phyloP scores from a whole-genome alignment of 2,888 invertebrate species.

The Lithophane ornitopus region DNA sequence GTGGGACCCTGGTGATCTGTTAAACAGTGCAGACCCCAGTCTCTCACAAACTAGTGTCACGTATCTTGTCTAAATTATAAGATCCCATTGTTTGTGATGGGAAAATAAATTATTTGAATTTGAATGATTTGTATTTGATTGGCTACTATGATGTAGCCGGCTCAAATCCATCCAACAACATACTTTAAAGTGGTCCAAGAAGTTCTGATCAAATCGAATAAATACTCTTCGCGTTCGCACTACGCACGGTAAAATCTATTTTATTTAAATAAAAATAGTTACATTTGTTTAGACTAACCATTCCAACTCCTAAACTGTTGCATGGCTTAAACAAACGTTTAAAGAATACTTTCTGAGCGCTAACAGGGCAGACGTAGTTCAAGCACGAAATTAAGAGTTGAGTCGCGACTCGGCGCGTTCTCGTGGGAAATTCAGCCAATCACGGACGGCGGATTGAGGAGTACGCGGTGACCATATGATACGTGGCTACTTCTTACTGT shows the following conservation, averaged over 20 bases:
- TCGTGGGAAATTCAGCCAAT: constrained; percentile 88
- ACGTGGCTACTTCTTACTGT: constrained; percentile 63
- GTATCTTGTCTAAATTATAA: too few species aligned
- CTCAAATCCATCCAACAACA: too few species aligned
- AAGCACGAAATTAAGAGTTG: constrained; percentile 87
- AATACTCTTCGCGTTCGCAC: constrained; percentile 1
- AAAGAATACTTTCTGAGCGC: constrained; percentile 70
- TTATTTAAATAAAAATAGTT: too few species aligned
- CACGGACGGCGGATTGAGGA: constrained; percentile 80
- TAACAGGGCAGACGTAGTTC: constrained; percentile 71
- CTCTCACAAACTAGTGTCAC: too few species aligned
- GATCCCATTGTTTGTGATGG: too few species aligned
- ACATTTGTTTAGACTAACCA: too few species aligned
- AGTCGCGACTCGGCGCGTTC: constrained; percentile 75
- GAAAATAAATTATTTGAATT: too few species aligned
- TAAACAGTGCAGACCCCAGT: too few species aligned
- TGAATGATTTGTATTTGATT: too few species aligned
- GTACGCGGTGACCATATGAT: constrained; percentile 75
- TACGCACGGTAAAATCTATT: constrained; percentile 3
- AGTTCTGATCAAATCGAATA: not conserved
- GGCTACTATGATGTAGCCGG: too few species aligned
- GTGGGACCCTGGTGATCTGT: too few species aligned
- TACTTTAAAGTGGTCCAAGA: not conserved
- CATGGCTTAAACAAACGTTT: constrained; percentile 60
- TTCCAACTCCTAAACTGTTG: constrained; percentile 44